A percentile compares a stretch with the other conserved stretches of the same genome.
phyloP scores from a whole-genome alignment of 2,797 vertebrate species.

The Alcedo atthis region DNA sequence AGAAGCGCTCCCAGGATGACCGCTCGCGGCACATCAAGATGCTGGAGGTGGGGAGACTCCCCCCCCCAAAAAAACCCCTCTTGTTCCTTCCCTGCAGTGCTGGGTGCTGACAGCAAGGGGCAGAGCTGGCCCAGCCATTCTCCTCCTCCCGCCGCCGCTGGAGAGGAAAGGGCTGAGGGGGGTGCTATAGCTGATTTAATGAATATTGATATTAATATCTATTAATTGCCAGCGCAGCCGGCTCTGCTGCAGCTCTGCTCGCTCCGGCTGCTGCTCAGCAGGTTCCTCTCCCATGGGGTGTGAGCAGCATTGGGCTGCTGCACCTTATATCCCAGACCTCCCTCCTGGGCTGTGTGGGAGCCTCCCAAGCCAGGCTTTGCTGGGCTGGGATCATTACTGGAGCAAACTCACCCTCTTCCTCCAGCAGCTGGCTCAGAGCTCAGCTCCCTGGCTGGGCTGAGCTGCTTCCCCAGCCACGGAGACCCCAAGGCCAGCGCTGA shows the following conservation, averaged over 20 bases:
- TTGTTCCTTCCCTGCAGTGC: not conserved
- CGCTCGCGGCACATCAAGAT: conserved; percentile 84
- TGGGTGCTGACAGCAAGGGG: not conserved
- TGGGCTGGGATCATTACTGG: not conserved
- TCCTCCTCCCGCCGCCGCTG: not conserved
- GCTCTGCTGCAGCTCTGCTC: not conserved
- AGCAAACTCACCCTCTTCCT: not conserved
- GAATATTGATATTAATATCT: no score
- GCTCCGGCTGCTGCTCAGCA: no score
- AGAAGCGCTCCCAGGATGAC: conserved; percentile 84
- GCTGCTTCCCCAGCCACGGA: not conserved
- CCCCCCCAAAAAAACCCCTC: not conserved
- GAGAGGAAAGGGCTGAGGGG: not conserved
- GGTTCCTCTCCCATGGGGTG: not conserved
- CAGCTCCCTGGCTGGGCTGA: not conserved
- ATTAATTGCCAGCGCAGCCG: not conserved
- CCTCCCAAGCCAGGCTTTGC: not conserved
- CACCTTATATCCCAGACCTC: rapidly evolving
- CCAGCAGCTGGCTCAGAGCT: no score
- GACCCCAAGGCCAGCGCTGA: rapidly evolving
- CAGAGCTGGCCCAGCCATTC: not conserved
- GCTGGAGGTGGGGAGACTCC: conserved; percentile 84
- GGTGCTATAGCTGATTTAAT: no score
- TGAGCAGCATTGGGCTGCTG: rapidly evolving
- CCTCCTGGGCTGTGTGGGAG: not conserved